Evolutionary conservation across 1,140 invertebrate genomes (phyloP).

Genomic region (Pogonus chalceus): DNA sequence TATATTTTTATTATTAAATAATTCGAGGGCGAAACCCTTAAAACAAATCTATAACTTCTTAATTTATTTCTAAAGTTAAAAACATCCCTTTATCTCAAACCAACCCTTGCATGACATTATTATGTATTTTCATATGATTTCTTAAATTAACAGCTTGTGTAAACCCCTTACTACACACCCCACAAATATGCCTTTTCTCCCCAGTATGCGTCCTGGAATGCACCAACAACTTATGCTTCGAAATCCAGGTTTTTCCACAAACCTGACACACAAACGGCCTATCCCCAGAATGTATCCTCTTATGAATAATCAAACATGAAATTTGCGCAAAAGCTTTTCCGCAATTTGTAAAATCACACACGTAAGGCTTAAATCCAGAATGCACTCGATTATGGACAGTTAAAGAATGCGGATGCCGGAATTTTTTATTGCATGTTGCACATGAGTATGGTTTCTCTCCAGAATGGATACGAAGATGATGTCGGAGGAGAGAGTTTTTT

Average conservation of each 20-base stretch:
- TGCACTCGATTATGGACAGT: constrained; percentile 39
- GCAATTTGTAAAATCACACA: constrained; percentile 43
- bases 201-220: background rate
- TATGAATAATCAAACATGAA: background rate
- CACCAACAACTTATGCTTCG: background rate
- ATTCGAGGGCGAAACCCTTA: no score
- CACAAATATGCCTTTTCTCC: background rate
- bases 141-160: no score
- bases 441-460: constrained; percentile 38
- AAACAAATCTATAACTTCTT: no score
- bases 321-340: constrained; percentile 29
- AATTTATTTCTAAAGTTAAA: no score
- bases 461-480: constrained; percentile 32
- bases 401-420: constrained; percentile 28
- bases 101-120: no score
- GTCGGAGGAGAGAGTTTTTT: constrained; percentile 30
- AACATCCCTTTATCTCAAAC: no score
- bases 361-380: constrained; percentile 50
- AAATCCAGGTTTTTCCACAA: background rate
- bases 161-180: background rate
- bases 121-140: no score
- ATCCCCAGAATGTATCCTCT: background rate
- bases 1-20: no score
- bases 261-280: background rate
- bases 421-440: constrained; percentile 38